Percentiles rank a stretch among this genome's conserved stretches.
Evolutionary conservation across 37 sponge, comb jelly and placozoan species (phyloP).

Genomic region (Diacarnus erythraeanus): DNA sequence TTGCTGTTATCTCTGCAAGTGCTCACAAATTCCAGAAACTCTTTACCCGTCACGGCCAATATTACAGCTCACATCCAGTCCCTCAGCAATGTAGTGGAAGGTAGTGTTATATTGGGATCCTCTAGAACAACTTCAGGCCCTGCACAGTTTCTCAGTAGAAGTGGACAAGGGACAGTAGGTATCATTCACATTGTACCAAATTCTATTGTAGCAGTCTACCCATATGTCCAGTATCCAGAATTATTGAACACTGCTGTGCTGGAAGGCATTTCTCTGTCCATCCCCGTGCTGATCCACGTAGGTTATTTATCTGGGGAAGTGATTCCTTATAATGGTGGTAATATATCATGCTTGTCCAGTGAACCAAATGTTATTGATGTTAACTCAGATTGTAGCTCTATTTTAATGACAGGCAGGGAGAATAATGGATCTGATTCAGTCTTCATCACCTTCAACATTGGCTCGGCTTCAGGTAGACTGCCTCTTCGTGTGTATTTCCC

Average conservation of each 20-base stretch:
- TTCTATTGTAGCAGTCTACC: conserved; percentile 36
- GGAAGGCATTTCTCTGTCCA: conserved; percentile 1
- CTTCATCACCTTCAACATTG: conserved; percentile 8
- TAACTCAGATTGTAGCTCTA: neutral
- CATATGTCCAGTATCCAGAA: conserved; percentile 47
- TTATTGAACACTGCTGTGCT: conserved; percentile 73
- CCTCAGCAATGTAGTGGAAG: conserved; percentile 46
- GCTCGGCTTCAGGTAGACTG: neutral
- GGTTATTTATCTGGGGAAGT: conserved; percentile 33
- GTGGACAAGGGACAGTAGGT: conserved; percentile 13
- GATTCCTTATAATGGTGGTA: conserved; percentile 2
- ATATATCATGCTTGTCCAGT: conserved; percentile 11
- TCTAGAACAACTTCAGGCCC: conserved; percentile 12
- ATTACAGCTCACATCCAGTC: conserved; percentile 39
- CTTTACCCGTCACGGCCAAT: neutral
- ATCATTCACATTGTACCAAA: conserved; percentile 31
- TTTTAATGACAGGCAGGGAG: conserved; percentile 28
- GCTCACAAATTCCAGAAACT: neutral
- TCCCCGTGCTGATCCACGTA: neutral
- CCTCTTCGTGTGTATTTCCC: conserved; percentile 64
- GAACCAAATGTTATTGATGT: neutral
- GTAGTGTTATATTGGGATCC: conserved; percentile 15
- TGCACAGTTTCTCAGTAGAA: conserved; percentile 7
- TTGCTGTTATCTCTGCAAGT: conserved; percentile 27
- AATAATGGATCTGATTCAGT: conserved; percentile 11